Evolutionary conservation across 2,113 vertebrate species (phyloP).

Genomic region (Lepisosteus osseus): DNA sequence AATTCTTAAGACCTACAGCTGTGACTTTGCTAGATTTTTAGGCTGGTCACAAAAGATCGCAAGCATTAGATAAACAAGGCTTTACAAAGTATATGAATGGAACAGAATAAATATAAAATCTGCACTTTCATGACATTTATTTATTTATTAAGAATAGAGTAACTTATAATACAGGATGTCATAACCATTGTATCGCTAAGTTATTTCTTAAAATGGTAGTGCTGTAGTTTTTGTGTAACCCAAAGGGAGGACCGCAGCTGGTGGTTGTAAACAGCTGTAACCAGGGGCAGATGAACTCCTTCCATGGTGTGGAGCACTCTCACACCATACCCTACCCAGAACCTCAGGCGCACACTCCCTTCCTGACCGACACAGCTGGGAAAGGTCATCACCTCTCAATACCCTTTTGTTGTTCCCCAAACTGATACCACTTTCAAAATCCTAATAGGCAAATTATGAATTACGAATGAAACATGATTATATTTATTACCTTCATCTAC

Average conservation of each 20-base stretch:
- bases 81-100: too few species aligned
- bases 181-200: too few species aligned
- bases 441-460: neutral
- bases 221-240: conserved; percentile 27
- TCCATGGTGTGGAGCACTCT: conserved; percentile 1
- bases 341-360: neutral
- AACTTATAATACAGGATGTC: too few species aligned
- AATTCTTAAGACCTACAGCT: too few species aligned
- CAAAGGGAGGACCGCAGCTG: conserved; percentile 26
- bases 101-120: too few species aligned
- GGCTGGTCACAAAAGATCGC: too few species aligned
- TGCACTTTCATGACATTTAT: too few species aligned
- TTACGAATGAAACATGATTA: neutral
- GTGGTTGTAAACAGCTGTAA: conserved; percentile 31
- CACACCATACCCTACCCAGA: neutral
- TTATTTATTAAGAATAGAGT: too few species aligned
- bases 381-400: conserved; percentile 11
- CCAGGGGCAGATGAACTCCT: conserved; percentile 6
- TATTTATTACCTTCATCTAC: neutral
- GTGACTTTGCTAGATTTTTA: too few species aligned
- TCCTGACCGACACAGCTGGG: neutral
- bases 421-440: neutral
- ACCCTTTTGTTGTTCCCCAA: neutral
- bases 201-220: too few species aligned
- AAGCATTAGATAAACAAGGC: too few species aligned